Percentiles rank a stretch among this genome's conserved stretches.
These are phyloP conservation scores for Prietella phreatophila DNA, from an alignment of 2,113 vertebrate species.

Conservation along the genomic window DNA sequence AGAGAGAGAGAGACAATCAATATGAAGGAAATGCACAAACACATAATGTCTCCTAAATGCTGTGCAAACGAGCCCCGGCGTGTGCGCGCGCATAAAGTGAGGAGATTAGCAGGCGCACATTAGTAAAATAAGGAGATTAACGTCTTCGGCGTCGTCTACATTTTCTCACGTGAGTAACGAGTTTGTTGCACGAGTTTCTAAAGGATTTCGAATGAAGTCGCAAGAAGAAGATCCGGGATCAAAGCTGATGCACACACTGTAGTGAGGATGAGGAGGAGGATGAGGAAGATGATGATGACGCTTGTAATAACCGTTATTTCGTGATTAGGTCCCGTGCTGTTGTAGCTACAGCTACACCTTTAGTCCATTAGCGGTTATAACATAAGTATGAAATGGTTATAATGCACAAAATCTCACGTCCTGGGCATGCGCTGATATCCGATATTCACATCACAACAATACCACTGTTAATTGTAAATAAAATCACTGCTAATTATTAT, in stretches of 20 bases:
- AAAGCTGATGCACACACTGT: background rate
- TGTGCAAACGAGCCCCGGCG: background rate
- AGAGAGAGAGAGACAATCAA: background rate
- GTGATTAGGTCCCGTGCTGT: background rate
- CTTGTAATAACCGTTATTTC: background rate
- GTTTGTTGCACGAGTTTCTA: background rate
- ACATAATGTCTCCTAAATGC: background rate
- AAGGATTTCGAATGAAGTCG: background rate
- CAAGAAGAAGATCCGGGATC: background rate
- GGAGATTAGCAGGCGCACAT: background rate
- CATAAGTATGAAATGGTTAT: background rate
- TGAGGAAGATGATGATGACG: too few relatives aligned
- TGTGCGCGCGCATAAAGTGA: slow-evolving; percentile 19
- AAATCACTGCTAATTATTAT: too few relatives aligned
- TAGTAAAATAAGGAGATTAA: slow-evolving; percentile 7
- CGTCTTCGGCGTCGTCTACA: background rate
- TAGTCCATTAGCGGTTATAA: background rate
- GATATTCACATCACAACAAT: background rate
- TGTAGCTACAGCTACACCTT: background rate
- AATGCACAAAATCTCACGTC: background rate
- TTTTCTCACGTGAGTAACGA: background rate
- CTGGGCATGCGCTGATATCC: background rate
- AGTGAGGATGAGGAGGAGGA: background rate
- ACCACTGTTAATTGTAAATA: too few relatives aligned
- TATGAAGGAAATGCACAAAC: slow-evolving; percentile 15